Base-by-base conservation (phyloP, 2,113 vertebrate species). In the Orcinus orca region DNA sequence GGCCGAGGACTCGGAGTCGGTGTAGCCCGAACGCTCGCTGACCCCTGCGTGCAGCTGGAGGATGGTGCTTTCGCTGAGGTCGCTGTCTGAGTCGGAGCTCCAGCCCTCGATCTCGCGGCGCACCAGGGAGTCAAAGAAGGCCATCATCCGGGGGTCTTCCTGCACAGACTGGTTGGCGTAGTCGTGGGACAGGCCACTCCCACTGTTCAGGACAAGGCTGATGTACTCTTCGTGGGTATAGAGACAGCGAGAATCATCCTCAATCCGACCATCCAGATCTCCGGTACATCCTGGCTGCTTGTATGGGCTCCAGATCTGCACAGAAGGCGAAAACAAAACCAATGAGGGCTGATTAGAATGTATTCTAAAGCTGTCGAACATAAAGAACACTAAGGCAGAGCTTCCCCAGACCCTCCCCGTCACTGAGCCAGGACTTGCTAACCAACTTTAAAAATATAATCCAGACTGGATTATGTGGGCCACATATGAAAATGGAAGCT, bases 141-240 rank as follows among this genome's bases (percentile, higher is more conserved):
- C 99, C 99, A 99, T 99, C 99, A 99, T 99, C 83, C 99, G 99
- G 0, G 99, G 99, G 88, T 99, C 99, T 89, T 99, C 99, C 98
- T 99, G 99, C 76, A 99, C 99, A 0, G 99, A 99, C 95, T 99
- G 99, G 98, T 99, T 99, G 97, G 99, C 99, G 23, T 99, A 99
- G 98, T 99, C 99, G 3, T 99, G 99, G 23, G 99, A 99, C 97
- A 99, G 98, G 8, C 99, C 99, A 68, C 99, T 99, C 62, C 99
- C 99, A 15, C 99, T 99, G 98, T 99, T 99, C 77, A 99, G 97
- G 89, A 99, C 99, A 76, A 99, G 99, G 97, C 99, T 99, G 98
- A 99, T 99, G 97, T 99, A 99, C 97, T 99, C 99, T 98, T 99
- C 99, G 0, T 99, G 99, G 60, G 99, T 99, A 98, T 99, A 99